These are phyloP conservation scores for Lutraria rhynchaena DNA, from an alignment of 1,140 invertebrate species.

Conservation along the genomic window DNA sequence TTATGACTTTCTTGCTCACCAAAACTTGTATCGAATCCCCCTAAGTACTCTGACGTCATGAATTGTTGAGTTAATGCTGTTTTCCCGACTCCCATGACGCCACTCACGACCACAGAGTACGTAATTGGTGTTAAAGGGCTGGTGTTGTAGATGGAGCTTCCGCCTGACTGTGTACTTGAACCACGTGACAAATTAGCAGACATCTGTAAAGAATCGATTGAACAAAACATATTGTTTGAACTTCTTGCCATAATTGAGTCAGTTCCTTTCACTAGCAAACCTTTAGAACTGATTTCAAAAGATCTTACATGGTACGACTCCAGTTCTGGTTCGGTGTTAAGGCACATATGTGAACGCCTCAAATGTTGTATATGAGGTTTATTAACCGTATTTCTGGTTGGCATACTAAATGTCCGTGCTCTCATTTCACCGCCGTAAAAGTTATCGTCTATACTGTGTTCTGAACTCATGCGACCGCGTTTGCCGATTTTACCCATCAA, in stretches of 20 bases:
- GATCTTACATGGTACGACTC: slow-evolving; percentile 93
- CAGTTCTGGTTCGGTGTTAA: slow-evolving; percentile 75
- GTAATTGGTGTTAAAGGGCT: not conserved
- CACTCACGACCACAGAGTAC: slow-evolving; percentile 92
- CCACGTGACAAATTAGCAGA: not conserved
- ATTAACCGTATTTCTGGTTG: slow-evolving; percentile 62
- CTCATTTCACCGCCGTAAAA: slow-evolving; percentile 65
- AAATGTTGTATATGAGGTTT: slow-evolving; percentile 48
- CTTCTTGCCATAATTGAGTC: slow-evolving; percentile 89
- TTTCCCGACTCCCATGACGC: slow-evolving; percentile 93
- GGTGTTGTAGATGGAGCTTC: slow-evolving; percentile 7
- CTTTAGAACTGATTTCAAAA: slow-evolving; percentile 94
- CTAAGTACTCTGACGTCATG: slow-evolving; percentile 97
- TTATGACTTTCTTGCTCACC: no score
- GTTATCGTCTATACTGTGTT: slow-evolving; percentile 33
- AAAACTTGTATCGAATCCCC: slow-evolving; percentile 90
- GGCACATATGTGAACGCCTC: slow-evolving; percentile 26
- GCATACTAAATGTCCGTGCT: slow-evolving; percentile 71
- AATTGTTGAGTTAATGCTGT: slow-evolving; percentile 94
- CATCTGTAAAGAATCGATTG: no score
- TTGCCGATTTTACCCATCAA: no score
- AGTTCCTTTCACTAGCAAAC: slow-evolving; percentile 92
- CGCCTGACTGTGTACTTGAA: slow-evolving; percentile 44
- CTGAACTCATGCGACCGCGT: no score
- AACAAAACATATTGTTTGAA: slow-evolving; percentile 82